phyloP scores from a whole-genome alignment of 2,113 vertebrate species.

The Bubo bubo region DNA sequence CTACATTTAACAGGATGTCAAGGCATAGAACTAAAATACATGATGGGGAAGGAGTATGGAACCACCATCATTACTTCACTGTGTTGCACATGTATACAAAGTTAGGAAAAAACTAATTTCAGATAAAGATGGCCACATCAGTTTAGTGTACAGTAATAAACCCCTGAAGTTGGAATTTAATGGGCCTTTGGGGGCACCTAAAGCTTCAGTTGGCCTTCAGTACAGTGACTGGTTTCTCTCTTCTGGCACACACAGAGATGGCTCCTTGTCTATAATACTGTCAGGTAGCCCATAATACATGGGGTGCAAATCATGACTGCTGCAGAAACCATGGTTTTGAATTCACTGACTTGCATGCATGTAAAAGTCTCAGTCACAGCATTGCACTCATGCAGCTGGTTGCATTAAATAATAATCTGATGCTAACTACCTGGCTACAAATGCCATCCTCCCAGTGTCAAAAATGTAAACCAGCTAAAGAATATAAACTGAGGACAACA shows the following conservation, averaged over 20 bases:
- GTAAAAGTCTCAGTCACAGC: neutral
- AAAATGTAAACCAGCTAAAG: constrained; percentile 3
- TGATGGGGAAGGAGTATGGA: neutral
- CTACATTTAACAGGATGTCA: neutral
- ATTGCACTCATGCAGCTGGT: neutral
- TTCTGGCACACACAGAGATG: neutral
- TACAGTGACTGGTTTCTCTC: neutral
- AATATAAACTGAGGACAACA: neutral
- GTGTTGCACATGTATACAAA: neutral
- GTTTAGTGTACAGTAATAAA: neutral
- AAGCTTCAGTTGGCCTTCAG: neutral
- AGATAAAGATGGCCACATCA: neutral
- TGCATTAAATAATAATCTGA: constrained; percentile 6
- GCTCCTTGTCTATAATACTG: neutral
- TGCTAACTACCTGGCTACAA: neutral
- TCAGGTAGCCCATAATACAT: neutral
- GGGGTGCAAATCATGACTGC: neutral
- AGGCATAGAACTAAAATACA: neutral
- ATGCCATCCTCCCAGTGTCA: neutral
- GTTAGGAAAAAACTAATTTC: neutral
- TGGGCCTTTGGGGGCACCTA: neutral
- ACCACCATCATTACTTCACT: neutral
- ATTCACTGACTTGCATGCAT: neutral
- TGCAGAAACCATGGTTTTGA: neutral
- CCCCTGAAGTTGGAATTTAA: neutral